Conservation (phyloP, 1,140 invertebrate genomes). For the Ptiloglossa arizonensis region DNA sequence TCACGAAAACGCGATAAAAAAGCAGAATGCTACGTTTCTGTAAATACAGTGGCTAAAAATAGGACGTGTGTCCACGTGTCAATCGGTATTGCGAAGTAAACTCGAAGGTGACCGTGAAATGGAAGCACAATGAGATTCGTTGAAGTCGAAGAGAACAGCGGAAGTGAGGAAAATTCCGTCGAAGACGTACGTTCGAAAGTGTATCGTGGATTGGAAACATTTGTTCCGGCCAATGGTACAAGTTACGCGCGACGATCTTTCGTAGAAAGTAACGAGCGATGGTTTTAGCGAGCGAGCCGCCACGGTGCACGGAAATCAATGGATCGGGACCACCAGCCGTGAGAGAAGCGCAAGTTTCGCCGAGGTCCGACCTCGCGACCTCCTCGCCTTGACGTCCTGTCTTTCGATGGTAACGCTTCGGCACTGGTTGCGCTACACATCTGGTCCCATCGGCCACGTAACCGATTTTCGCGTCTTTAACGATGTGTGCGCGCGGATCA, state of each 20-base stretch:
- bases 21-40: no score
- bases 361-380: slow-evolving; percentile 49
- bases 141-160: neutral
- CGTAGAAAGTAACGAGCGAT: slow-evolving; percentile 47
- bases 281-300: slow-evolving; percentile 34
- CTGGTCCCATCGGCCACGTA: slow-evolving; percentile 19
- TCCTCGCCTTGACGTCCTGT: slow-evolving; percentile 64
- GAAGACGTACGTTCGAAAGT: slow-evolving; percentile 18
- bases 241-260: slow-evolving; percentile 33
- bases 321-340: slow-evolving; percentile 63
- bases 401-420: slow-evolving; percentile 44
- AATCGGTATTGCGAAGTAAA: no score
- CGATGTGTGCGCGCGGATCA: slow-evolving; percentile 32
- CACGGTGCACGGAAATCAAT: slow-evolving; percentile 40
- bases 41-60: no score
- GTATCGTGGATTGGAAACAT: slow-evolving; percentile 42
- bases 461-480: slow-evolving; percentile 40
- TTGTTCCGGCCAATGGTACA: slow-evolving; percentile 19
- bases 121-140: neutral
- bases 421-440: slow-evolving; percentile 38
- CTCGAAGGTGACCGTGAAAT: no score
- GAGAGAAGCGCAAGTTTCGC: slow-evolving; percentile 58
- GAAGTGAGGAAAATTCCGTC: neutral
- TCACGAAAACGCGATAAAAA: no score
- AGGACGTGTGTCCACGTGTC: no score